phyloP scores from a whole-genome alignment of 2,113 vertebrate genomes.

The Antechinus stuartii region DNA sequence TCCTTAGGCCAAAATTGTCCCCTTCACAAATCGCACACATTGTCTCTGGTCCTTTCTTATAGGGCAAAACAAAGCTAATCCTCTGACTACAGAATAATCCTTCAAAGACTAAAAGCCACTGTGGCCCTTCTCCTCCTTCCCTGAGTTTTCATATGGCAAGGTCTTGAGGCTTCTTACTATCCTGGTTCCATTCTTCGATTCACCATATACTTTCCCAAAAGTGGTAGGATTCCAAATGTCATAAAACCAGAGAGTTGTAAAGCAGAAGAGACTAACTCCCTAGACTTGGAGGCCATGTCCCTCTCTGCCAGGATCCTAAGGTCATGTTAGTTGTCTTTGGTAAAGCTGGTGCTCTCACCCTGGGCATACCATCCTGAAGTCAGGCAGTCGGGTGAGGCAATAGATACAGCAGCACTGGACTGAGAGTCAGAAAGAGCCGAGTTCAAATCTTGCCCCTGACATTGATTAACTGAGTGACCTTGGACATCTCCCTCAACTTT shows the following conservation, averaged over 20 bases:
- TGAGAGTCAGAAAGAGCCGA: background rate
- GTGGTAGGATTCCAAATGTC: background rate
- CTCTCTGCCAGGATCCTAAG: background rate
- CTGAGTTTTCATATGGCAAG: background rate
- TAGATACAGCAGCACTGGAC: too few species aligned
- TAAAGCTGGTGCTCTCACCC: background rate
- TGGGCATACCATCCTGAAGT: background rate
- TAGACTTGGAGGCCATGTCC: background rate
- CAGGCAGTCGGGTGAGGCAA: background rate
- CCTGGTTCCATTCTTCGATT: background rate
- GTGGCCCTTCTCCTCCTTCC: background rate
- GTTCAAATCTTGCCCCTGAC: background rate
- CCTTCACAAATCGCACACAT: background rate
- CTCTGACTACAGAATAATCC: background rate
- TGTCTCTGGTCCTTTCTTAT: background rate
- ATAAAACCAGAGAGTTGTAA: background rate
- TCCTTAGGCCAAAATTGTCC: background rate
- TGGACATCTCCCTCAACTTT: background rate
- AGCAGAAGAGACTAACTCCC: background rate
- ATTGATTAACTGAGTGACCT: background rate
- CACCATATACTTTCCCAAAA: background rate
- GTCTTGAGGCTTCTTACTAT: background rate
- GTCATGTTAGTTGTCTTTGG: background rate
- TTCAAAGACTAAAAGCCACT: background rate
- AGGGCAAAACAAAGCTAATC: background rate